A percentile compares a stretch with the other conserved stretches of the same genome.
phyloP scores from a whole-genome alignment of 1,140 invertebrate genomes.

The Drosophila kepulauana region DNA sequence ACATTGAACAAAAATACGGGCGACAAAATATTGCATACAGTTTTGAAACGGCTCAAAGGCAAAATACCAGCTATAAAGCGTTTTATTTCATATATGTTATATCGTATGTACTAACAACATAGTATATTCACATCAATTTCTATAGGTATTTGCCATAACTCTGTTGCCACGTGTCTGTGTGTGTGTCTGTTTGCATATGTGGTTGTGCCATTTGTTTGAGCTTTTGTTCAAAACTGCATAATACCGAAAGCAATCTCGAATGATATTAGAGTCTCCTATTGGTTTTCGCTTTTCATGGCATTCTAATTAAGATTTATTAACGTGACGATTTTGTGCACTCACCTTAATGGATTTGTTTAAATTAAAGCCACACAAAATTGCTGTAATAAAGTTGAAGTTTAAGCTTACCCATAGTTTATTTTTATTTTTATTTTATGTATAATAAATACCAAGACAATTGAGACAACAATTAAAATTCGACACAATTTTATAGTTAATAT shows the following conservation, averaged over 20 bases:
- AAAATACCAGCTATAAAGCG: conserved; percentile 53
- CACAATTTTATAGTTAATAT: no score
- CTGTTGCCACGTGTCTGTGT: conserved; percentile 13
- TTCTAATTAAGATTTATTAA: conserved; percentile 12
- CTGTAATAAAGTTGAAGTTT: no score
- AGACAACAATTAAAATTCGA: no score
- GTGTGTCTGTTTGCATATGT: conserved; percentile 19
- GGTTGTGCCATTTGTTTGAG: conserved; percentile 5
- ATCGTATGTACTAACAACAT: no score
- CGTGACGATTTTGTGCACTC: neutral
- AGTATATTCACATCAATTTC: conserved; percentile 19
- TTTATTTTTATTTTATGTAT: no score
- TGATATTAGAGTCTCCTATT: neutral
- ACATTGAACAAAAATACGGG: conserved; percentile 54
- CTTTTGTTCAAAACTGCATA: conserved; percentile 11
- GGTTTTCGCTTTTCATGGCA: neutral
- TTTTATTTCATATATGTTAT: conserved; percentile 62
- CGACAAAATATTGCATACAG: conserved; percentile 67
- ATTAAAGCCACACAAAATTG: neutral
- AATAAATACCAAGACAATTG: no score
- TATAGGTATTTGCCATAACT: neutral
- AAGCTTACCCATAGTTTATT: no score
- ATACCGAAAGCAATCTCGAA: neutral
- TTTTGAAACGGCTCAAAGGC: conserved; percentile 61
- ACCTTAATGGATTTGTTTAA: neutral